These are phyloP conservation scores for Leistus spinibarbis DNA, from an alignment of 2,888 invertebrate species.

Conservation along the genomic window DNA sequence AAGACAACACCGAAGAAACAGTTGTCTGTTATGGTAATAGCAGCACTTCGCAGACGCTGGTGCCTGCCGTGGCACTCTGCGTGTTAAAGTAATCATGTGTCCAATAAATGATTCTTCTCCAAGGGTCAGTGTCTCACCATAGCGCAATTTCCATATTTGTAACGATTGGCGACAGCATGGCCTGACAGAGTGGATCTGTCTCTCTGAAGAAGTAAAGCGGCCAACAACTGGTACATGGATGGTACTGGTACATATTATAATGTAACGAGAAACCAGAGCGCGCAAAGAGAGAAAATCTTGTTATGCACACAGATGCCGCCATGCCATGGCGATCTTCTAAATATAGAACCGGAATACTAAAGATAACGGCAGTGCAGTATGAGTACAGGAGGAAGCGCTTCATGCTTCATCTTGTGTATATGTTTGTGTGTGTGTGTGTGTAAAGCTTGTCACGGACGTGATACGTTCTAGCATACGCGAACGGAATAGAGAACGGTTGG, in stretches of 20 bases:
- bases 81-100: too few species aligned
- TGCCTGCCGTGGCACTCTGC: too few species aligned
- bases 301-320: constrained; percentile 26
- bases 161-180: neutral
- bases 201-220: neutral
- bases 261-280: neutral
- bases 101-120: neutral
- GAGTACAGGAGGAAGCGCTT: neutral
- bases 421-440: neutral
- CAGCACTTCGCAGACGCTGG: too few species aligned
- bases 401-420: neutral
- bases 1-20: too few species aligned
- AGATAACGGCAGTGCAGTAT: constrained; percentile 26
- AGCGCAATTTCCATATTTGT: constrained; percentile 3
- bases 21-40: too few species aligned
- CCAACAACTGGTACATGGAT: neutral
- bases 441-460: neutral
- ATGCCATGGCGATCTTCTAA: constrained; percentile 14
- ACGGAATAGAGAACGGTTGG: neutral
- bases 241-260: too few species aligned
- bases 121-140: neutral
- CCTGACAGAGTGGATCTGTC: neutral
- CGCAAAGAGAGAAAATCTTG: constrained; percentile 7
- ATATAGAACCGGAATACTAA: constrained; percentile 30
- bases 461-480: neutral